phyloP scores from a whole-genome alignment of 2,888 invertebrate species.

The Linnaemya vulpina region DNA sequence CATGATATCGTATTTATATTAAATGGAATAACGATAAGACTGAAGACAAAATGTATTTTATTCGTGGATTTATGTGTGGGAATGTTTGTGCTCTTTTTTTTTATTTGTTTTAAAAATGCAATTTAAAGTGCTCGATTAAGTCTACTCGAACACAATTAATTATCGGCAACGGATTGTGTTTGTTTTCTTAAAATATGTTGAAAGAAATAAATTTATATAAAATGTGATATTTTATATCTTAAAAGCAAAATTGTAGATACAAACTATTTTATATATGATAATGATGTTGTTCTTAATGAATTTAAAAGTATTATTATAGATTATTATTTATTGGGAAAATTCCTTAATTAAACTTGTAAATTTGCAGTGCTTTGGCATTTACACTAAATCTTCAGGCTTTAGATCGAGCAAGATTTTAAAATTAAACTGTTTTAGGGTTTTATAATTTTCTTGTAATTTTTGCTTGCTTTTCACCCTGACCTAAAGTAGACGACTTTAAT shows the following conservation, averaged over 20 bases:
- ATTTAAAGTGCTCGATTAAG: slow-evolving; percentile 22
- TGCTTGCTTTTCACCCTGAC: too few relatives aligned
- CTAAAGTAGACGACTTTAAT: too few relatives aligned
- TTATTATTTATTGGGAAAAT: too few relatives aligned
- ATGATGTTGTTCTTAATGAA: too few relatives aligned
- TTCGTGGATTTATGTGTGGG: slow-evolving; percentile 1
- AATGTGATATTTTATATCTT: background rate
- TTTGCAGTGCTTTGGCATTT: too few relatives aligned
- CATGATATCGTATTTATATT: slow-evolving; percentile 8
- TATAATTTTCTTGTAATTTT: too few relatives aligned
- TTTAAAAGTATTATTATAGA: too few relatives aligned
- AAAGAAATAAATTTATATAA: background rate
- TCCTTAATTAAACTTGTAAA: too few relatives aligned
- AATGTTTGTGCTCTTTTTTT: background rate
- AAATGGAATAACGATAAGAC: background rate
- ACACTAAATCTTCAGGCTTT: too few relatives aligned
- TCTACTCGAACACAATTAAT: slow-evolving; percentile 11
- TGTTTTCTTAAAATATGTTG: background rate
- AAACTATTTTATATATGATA: too few relatives aligned
- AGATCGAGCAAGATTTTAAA: too few relatives aligned
- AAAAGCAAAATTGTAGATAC: background rate
- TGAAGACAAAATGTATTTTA: slow-evolving; percentile 3
- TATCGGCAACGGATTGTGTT: background rate
- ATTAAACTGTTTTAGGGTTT: too few relatives aligned
- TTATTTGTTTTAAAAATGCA: slow-evolving; percentile 25